Percentiles rank a stretch among this genome's conserved stretches.
Conservation (phyloP, 2,797 vertebrate genomes). For the Anabacerthia variegaticeps region DNA sequence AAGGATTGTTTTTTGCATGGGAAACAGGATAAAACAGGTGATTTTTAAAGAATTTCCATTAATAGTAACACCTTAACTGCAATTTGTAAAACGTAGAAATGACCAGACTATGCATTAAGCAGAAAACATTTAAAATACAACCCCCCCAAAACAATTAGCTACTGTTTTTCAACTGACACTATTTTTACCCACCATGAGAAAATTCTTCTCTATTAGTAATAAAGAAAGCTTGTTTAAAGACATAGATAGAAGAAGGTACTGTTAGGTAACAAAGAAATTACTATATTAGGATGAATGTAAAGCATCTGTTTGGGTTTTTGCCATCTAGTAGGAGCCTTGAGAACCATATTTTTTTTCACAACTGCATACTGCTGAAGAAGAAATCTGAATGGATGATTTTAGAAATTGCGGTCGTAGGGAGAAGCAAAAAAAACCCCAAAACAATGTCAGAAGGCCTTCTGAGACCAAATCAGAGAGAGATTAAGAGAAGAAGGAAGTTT, state of each 20-base stretch:
- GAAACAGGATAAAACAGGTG: neutral
- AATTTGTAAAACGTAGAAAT: neutral
- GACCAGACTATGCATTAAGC: neutral
- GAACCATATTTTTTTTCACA: neutral
- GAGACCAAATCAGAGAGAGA: neutral
- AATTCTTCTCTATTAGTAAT: neutral
- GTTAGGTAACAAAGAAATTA: neutral
- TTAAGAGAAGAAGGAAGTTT: neutral
- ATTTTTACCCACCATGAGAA: neutral
- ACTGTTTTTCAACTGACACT: neutral
- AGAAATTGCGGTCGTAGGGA: accelerated
- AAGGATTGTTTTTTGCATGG: neutral
- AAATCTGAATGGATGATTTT: neutral
- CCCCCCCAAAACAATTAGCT: accelerated
- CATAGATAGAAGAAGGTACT: neutral
- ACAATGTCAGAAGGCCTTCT: neutral
- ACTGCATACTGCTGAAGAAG: neutral
- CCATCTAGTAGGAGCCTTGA: neutral
- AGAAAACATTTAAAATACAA: neutral
- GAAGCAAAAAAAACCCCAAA: neutral
- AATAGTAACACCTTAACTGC: neutral
- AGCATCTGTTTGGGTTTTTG: neutral
- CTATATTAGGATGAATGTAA: neutral
- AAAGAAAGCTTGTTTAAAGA: neutral
- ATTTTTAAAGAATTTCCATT: neutral